Base-by-base conservation (phyloP, 2,888 invertebrate species). In the Tenodera sinensis region DNA sequence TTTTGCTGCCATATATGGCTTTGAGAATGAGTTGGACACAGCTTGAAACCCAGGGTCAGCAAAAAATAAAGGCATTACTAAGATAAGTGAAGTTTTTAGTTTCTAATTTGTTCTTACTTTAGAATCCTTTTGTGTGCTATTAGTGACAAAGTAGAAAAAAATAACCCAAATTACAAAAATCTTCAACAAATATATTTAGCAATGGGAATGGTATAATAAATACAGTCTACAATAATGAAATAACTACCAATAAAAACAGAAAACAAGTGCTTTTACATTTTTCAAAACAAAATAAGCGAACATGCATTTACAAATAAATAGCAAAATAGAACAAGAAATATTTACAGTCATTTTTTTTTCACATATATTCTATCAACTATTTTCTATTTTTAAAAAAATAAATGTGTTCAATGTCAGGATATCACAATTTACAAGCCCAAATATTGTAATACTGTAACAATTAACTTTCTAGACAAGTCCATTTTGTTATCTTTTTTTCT, bases 231-330 rank as follows among this genome's bases (percentile, higher is more conserved):
- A 84, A 85, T 83, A 87, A n/a, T 87, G 30, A 87, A 82, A 42
- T 82, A 87, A 71, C 71, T 82, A 87, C 81, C 30, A 25, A 84
- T 84, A 85, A 85, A 85, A 85, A 85, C 27, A 27, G 85, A 34
- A 85, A 85, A 85, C 47, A 85, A 42, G 34, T 54, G 84, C 42
- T 88, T 85, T 85, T 84, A 88, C 71, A 88, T 34, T 85, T 88
- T 71, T 34, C 42, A 85, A 88, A 88, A 82, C 42, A 88, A 88
- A 85, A 81, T 84, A 88, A 81, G 71, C 47, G 25, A 84, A 84
- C 88, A 88, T 88, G 88, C 88, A 88, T 88, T 87, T 88, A 88
- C 88, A 84, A 85, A 88, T 88, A 84, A 88, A 88, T 88, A 88
- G 85, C 84, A 88, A 88, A 88, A 88, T 88, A 88, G 84, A 88